phyloP scores from a whole-genome alignment of 2,888 invertebrate species.

The Dermolepida albohirtum region DNA sequence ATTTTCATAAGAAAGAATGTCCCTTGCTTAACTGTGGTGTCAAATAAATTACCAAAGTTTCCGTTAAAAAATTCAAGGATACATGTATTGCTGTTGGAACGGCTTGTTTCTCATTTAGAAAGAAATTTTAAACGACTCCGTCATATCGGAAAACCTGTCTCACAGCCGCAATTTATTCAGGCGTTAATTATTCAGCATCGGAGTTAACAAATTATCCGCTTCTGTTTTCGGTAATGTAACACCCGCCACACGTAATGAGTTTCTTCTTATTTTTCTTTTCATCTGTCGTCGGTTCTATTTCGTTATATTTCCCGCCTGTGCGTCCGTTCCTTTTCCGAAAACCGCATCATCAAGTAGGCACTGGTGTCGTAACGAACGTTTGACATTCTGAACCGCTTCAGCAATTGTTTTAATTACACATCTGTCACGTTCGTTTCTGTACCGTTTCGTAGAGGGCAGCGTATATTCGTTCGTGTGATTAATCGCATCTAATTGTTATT shows the following conservation, averaged over 20 bases:
- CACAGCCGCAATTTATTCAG: constrained; percentile 25
- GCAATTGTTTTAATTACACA: constrained; percentile 35
- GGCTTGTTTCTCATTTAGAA: no score
- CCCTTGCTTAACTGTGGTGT: no score
- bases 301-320: background rate
- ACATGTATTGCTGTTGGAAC: no score
- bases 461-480: constrained; percentile 24
- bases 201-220: constrained; percentile 35
- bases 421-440: constrained; percentile 29
- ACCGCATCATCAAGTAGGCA: constrained; percentile 12
- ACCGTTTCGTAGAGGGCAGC: background rate
- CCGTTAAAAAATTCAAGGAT: no score
- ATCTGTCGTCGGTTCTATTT: background rate
- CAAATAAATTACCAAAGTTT: no score
- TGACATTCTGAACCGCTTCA: constrained; percentile 8
- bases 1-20: no score
- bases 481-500: constrained; percentile 37
- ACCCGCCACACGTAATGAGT: constrained; percentile 26
- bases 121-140: no score
- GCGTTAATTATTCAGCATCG: constrained; percentile 34
- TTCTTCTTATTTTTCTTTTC: constrained; percentile 1
- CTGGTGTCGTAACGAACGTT: constrained; percentile 6
- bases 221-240: constrained; percentile 29
- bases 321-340: constrained; percentile 4
- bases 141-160: constrained; percentile 6